Evolutionary conservation across 2,113 vertebrate species (phyloP).

Genomic region (Nipponia nippon): DNA sequence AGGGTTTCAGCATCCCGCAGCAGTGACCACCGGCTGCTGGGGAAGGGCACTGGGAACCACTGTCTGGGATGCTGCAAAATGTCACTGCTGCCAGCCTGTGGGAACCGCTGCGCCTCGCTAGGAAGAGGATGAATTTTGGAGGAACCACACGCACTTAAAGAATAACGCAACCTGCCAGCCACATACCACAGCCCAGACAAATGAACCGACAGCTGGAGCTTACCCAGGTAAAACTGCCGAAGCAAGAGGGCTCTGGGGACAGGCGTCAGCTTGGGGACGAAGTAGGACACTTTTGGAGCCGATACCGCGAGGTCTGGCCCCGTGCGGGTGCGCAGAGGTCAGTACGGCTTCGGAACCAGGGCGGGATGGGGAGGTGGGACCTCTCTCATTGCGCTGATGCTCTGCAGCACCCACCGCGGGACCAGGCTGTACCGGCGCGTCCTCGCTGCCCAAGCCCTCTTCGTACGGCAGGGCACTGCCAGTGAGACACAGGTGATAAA

Average conservation of each 20-base stretch:
- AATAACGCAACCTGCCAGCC: background rate
- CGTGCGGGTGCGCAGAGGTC: background rate
- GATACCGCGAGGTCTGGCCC: background rate
- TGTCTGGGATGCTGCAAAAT: background rate
- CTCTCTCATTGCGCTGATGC: rapidly evolving
- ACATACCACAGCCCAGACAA: background rate
- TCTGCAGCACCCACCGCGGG: background rate
- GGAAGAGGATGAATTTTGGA: background rate
- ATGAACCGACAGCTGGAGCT: background rate
- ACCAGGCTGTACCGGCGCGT: background rate
- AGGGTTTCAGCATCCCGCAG: background rate
- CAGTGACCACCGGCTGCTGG: background rate
- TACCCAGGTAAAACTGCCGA: background rate
- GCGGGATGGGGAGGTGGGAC: background rate
- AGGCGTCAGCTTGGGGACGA: background rate
- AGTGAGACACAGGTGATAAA: background rate
- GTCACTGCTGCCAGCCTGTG: background rate
- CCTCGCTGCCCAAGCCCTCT: background rate
- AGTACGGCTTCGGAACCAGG: background rate
- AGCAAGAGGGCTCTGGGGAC: background rate
- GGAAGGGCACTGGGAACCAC: background rate
- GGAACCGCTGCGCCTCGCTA: background rate
- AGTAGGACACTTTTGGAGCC: background rate
- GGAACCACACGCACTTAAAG: background rate
- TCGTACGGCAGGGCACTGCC: background rate